phyloP scores from a whole-genome alignment of 2,888 invertebrate genomes.

The Trichogramma dendrolimi region DNA sequence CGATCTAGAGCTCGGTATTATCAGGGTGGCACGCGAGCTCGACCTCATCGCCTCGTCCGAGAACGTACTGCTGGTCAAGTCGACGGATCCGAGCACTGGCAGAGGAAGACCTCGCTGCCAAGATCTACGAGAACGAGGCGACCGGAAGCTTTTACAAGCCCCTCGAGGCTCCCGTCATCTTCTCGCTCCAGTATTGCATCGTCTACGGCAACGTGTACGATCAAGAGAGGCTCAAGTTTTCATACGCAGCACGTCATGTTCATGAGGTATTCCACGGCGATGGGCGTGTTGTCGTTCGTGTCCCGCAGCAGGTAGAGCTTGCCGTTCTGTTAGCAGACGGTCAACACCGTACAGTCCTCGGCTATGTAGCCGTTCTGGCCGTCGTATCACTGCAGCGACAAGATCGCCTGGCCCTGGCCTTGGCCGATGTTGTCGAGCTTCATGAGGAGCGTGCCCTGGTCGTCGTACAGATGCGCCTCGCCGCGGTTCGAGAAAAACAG shows the following conservation, averaged over 20 bases:
- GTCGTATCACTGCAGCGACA: slow-evolving; percentile 84
- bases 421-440: slow-evolving; percentile 58
- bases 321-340: slow-evolving; percentile 85
- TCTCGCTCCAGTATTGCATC: too few relatives aligned
- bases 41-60: too few relatives aligned
- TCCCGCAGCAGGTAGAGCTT: slow-evolving; percentile 83
- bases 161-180: too few relatives aligned
- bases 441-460: slow-evolving; percentile 76
- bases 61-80: too few relatives aligned
- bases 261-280: slow-evolving; percentile 80
- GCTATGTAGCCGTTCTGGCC: slow-evolving; percentile 70
- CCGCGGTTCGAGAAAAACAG: slow-evolving; percentile 87
- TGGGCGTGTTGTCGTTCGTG: slow-evolving; percentile 82
- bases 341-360: slow-evolving; percentile 68
- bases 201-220: too few relatives aligned
- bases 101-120: too few relatives aligned
- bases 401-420: slow-evolving; percentile 52
- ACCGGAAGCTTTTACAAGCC: too few relatives aligned
- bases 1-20: too few relatives aligned
- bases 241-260: slow-evolving; percentile 77
- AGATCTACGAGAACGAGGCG: too few relatives aligned
- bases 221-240: too few relatives aligned
- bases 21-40: too few relatives aligned
- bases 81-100: too few relatives aligned
- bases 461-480: slow-evolving; percentile 92